phyloP scores from a whole-genome alignment of 23 tunicate genomes.

The Halocynthia aurantium region DNA sequence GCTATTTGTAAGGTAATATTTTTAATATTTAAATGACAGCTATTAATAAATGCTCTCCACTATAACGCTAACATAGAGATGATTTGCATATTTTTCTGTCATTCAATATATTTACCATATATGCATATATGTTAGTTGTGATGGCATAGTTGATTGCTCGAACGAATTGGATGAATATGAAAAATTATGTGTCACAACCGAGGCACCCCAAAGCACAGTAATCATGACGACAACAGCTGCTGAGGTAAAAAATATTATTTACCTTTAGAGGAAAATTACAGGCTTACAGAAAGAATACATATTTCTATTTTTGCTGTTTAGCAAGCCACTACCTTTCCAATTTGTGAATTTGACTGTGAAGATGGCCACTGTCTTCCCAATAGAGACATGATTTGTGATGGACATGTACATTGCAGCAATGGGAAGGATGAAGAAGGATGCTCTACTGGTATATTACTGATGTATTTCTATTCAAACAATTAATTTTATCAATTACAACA shows the following conservation, averaged over 20 bases:
- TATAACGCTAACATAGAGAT: no score
- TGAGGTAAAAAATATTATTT: background rate
- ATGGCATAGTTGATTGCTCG: constrained; percentile 60
- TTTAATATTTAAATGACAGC: no score
- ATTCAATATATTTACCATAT: background rate
- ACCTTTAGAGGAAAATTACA: no score
- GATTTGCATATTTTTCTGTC: background rate
- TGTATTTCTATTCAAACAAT: no score
- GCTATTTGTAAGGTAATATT: no score
- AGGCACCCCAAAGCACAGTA: background rate
- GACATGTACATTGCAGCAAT: constrained; percentile 60
- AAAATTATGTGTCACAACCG: constrained; percentile 21
- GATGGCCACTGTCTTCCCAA: constrained; percentile 62
- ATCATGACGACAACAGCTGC: constrained; percentile 14
- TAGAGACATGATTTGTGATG: constrained; percentile 50
- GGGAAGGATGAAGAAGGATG: constrained; percentile 78
- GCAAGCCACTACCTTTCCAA: background rate
- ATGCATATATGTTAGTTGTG: constrained; percentile 41
- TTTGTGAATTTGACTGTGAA: constrained; percentile 58
- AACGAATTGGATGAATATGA: constrained; percentile 60
- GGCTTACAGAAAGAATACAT: no score
- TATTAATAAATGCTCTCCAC: no score
- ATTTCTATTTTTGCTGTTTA: background rate
- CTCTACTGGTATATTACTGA: constrained; percentile 1
- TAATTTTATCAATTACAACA: no score